Base-by-base conservation (phyloP, 2,888 invertebrate species). In the Teleiodes luculella region DNA sequence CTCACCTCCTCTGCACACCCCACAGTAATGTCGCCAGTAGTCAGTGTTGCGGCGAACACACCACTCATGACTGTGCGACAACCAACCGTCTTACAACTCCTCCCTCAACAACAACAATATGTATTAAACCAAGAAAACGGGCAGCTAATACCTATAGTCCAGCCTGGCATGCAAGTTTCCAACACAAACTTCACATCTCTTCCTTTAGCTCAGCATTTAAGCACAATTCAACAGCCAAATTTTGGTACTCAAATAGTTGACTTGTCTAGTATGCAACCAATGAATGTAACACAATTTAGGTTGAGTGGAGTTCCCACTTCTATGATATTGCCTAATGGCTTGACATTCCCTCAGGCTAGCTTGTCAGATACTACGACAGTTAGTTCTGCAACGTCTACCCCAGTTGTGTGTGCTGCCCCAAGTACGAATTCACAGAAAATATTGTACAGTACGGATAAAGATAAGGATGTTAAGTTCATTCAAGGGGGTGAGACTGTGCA, bases 21-120 rank as follows among this genome's bases (percentile, higher is more conserved):
- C 1, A 61, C 81, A 1, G 76, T 77, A 3, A 74, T 84, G 14
- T 83, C 86, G 0, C 86, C 88, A 3, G 84, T 84, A 16, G 88
- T 86, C 37, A 86, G 84, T 60, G 86, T 83, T 4, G 83, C 87
- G 0, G 81, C 87, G 1, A 68, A 78, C 28, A 63, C 87, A 6
- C 86, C 87, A 0, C 74, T 88, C n/a, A 87, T 88, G 87, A 86
- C 87, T 1, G 85, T 88, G 2, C 77, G 89, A 0, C 88, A 85
- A 61, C 88, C 88, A 0, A 86, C 88, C 1, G 86, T 88, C 11
- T 60, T 87, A 31, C 88, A 89, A 58, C 70, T 89, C 1, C 66
- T 88, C 18, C 88, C 86, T 0, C 88, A 86, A 54, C 88, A 86
- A 55, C 88, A 88, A 58, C 88, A 88, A 55, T 89, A 88, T 75